Base-by-base conservation (phyloP, 2,797 vertebrate genomes). In the Florisuga fusca region DNA sequence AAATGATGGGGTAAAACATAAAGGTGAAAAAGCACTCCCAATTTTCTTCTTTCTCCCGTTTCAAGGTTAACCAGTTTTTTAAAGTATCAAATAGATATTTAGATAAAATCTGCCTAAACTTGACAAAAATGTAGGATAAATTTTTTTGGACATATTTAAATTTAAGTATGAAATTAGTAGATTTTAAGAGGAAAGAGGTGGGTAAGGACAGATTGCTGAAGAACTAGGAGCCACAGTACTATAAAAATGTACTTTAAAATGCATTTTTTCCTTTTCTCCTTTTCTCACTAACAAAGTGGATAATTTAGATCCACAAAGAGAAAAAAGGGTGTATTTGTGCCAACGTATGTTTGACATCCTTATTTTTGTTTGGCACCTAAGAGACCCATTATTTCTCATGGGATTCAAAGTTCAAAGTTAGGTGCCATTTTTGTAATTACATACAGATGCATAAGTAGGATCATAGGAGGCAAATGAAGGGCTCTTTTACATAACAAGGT, bases 331-430 rank as follows among this genome's bases (percentile, higher is more conserved):
- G 25, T 76, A 41, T 85, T 94, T 67, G 79, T 95, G 86, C 94
- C 95, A 97, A 90, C 74, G 72, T 74, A 48, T 93, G 93, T 95
- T 94, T 94, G 86, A 94, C 90, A 90, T 87, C 29, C 72, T 94
- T 92, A 72, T 92, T 96, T 95, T 87, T 87, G 90, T 93, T 90
- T 96, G 94, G 92, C 87, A 96, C 76, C 77, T 92, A 68, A 59
- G 21, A 81, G 45, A 84, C 76, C 29, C 68, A 85, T 63, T 12
- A 33, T 10, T 69, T 87, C 83, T 88, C 54, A 29, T 13, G 54
- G 50, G 69, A 92, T 41, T 89, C 38, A 62, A 94, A 88, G 90
- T 96, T 97, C 71, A 91, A 93, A 94, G 71, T 89, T 69, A 87
- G 84, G 84, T 96, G 71, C 55, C 80, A 77, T 81, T 94, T 86